Percentiles rank a stretch among this genome's conserved stretches.
Conservation (phyloP, 2,797 vertebrate genomes). For the Chaenodraco wilsoni region DNA sequence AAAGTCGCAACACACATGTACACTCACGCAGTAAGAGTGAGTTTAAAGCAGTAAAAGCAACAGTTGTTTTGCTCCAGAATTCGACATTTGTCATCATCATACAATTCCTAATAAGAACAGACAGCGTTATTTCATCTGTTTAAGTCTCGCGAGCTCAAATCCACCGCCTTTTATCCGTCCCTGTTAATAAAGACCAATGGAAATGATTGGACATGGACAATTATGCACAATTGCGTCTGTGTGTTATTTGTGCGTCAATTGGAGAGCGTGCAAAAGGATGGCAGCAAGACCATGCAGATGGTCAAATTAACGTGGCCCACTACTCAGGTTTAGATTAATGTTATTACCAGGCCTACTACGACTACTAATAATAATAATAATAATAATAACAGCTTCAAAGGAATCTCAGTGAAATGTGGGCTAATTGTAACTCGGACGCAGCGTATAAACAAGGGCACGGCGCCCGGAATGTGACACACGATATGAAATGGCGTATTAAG, state of each 20-base stretch:
- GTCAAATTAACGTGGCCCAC: conserved; percentile 58
- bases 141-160: background rate
- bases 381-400: conserved; percentile 47
- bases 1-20: background rate
- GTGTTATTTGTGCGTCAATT: conserved; percentile 50
- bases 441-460: conserved; percentile 71
- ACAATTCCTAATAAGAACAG: background rate
- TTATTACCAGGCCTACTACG: no score
- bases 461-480: conserved; percentile 80
- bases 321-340: background rate
- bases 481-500: conserved; percentile 77
- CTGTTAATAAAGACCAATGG: conserved; percentile 12
- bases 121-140: background rate
- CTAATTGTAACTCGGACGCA: conserved; percentile 78
- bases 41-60: background rate
- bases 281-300: conserved; percentile 10
- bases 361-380: background rate
- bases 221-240: conserved; percentile 42
- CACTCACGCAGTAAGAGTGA: background rate
- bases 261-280: conserved; percentile 31
- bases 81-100: background rate
- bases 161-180: background rate
- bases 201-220: conserved; percentile 39
- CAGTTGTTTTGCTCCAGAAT: background rate
- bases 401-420: conserved; percentile 65